Conservation (phyloP, 2,113 vertebrate species). For the Amazona guildingii region DNA sequence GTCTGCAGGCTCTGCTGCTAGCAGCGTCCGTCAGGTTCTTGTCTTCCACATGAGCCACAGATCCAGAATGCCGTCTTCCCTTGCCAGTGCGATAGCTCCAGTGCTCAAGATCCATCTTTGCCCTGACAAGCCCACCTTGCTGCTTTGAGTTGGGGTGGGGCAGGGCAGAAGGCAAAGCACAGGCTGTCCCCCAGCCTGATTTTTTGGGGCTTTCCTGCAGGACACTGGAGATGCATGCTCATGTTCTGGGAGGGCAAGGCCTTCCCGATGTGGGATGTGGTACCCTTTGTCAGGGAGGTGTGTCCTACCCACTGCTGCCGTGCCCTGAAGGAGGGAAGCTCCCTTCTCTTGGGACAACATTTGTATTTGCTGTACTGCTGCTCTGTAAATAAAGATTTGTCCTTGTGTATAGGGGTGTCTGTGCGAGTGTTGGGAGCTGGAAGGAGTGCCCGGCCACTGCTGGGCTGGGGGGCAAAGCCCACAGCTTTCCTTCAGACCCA, state of each 20-base stretch:
- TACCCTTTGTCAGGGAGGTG: background rate
- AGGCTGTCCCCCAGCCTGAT: background rate
- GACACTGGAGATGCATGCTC: background rate
- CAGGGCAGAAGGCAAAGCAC: background rate
- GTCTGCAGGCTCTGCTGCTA: background rate
- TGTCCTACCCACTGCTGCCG: background rate
- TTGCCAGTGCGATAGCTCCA: fast-evolving
- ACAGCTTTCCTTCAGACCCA: background rate
- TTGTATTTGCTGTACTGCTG: slow-evolving; percentile 27
- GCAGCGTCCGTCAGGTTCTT: background rate
- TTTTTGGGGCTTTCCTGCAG: background rate
- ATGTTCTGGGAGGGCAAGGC: background rate
- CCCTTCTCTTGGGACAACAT: background rate
- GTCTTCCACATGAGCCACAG: background rate
- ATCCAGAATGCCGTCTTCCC: background rate
- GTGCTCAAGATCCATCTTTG: background rate
- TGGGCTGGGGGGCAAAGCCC: background rate
- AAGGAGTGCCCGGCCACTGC: background rate
- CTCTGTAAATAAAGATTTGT: slow-evolving; percentile 63
- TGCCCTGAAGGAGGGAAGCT: background rate
- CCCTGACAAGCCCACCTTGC: background rate
- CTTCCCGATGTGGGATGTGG: background rate
- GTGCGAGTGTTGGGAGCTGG: background rate
- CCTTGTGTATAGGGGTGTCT: background rate
- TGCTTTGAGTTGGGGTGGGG: background rate